Evolutionary conservation across 2,888 invertebrate genomes (phyloP).

Genomic region (Cheilosia scutellata): DNA sequence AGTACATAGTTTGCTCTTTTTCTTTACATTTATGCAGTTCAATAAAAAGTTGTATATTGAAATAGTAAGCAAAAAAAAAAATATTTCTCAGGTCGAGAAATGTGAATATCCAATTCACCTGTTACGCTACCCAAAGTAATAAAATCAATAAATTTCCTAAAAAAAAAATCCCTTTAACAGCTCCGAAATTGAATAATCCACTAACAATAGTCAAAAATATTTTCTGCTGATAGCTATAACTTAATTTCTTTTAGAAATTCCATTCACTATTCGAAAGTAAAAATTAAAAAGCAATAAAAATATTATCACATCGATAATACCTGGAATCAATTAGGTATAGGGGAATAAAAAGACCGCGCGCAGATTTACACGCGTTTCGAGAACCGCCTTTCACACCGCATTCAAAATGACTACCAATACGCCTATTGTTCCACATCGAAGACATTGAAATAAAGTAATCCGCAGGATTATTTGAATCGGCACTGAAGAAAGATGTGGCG

Average conservation of each 20-base stretch:
- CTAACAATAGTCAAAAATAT: slow-evolving; percentile 22
- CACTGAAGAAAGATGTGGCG: slow-evolving; percentile 57
- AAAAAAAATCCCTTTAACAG: not conserved
- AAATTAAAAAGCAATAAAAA: slow-evolving; percentile 71
- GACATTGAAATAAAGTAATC: slow-evolving; percentile 48
- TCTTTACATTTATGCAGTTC: no score
- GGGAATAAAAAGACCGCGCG: slow-evolving; percentile 41
- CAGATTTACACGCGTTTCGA: slow-evolving; percentile 28
- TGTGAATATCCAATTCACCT: not conserved
- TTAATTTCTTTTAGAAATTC: slow-evolving; percentile 43
- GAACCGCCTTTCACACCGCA: slow-evolving; percentile 3
- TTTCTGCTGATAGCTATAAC: slow-evolving; percentile 6
- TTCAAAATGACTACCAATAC: slow-evolving; percentile 20
- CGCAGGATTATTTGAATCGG: slow-evolving; percentile 59
- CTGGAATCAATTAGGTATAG: slow-evolving; percentile 55
- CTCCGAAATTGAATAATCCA: not conserved
- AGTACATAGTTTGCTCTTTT: no score
- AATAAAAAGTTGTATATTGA: no score
- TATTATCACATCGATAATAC: slow-evolving; percentile 42
- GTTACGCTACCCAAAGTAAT: not conserved
- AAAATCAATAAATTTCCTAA: not conserved
- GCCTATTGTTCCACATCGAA: slow-evolving; percentile 16
- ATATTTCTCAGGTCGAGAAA: no score
- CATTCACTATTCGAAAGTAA: slow-evolving; percentile 41
- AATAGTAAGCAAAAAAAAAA: no score